Evolutionary conservation across 2,888 invertebrate species (phyloP), one percentile per base, ranked within the genome.

Genomic region (Nomada ferruginata): DNA sequence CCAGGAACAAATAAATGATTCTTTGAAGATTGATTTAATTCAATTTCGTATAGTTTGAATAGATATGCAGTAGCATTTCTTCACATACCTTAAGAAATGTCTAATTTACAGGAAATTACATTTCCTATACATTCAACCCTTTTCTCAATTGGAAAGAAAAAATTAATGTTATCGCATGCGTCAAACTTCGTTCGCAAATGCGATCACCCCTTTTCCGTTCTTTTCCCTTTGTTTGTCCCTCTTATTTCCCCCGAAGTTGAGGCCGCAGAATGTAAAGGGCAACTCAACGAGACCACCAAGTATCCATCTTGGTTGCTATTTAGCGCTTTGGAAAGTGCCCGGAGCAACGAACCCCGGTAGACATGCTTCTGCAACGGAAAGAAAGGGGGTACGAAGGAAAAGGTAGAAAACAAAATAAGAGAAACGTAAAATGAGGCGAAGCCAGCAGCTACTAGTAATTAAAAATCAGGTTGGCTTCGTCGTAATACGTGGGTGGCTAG

Each of bases 261-360:
- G 61, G 50, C 71, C 60, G 52, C 44, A 36, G 50, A 78, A 83
- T 71, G 78, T 52, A 75, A 80, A 79, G 77, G 76, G 65, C 64
- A 72, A 76, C 53, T 79, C 75, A 82, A 74, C 70, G 83, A 81
- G 84, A 87, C 78, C 83, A 76, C 80, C 69, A 84, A 89, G 85
- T 88, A 89, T 86, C 76, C 79, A 79, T 76, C 76, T 82, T 84
- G 79, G 65, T 75, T 82, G 85, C 86, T 85, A 89, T 87, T 89
- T 89, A 90, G 82, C 79, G 82, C 74, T 81, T 79, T 59, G 81
- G 70, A 86, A 88, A 87, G 73, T 76, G 84, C 84, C 84, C 23
- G 44, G 29, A 63, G 83, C 82, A 47, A 50, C 29, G 59, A 68
- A 76, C 71, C 69, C 36, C 42, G 71, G 71, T 70, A 69, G 75